phyloP scores from a whole-genome alignment of 2,113 vertebrate species.

The Ovis canadensis region DNA sequence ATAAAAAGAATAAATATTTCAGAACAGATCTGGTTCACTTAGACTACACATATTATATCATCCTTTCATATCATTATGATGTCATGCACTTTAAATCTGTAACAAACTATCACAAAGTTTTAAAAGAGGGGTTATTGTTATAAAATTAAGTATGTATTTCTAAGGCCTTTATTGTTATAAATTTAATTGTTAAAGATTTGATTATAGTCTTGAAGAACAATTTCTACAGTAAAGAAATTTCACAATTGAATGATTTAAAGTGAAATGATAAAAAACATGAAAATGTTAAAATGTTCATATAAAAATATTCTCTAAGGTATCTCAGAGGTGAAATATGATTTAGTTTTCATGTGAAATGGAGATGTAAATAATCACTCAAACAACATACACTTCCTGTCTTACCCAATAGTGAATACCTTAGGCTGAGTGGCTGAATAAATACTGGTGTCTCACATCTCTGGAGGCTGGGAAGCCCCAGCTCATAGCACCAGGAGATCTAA shows the following conservation, averaged over 20 bases:
- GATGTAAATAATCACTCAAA: background rate
- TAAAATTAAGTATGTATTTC: constrained; percentile 32
- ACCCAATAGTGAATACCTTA: background rate
- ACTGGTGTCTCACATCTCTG: background rate
- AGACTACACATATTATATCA: constrained; percentile 39
- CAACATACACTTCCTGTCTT: background rate
- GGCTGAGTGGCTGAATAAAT: background rate
- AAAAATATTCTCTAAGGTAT: background rate
- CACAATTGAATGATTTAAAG: background rate
- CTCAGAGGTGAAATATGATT: background rate
- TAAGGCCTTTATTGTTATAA: background rate
- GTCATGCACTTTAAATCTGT: constrained; percentile 62
- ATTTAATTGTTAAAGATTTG: background rate
- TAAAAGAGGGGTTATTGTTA: constrained; percentile 12
- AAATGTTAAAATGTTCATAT: background rate
- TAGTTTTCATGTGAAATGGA: background rate
- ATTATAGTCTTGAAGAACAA: background rate
- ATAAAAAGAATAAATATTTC: constrained; percentile 35
- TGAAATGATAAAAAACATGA: background rate
- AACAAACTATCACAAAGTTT: background rate
- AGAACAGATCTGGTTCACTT: constrained; percentile 52
- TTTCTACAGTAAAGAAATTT: background rate
- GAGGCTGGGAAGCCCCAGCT: background rate
- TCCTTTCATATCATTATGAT: constrained; percentile 50
- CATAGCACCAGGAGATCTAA: background rate